phyloP scores from a whole-genome alignment of 2,797 vertebrate genomes.

The Coilia nasus region DNA sequence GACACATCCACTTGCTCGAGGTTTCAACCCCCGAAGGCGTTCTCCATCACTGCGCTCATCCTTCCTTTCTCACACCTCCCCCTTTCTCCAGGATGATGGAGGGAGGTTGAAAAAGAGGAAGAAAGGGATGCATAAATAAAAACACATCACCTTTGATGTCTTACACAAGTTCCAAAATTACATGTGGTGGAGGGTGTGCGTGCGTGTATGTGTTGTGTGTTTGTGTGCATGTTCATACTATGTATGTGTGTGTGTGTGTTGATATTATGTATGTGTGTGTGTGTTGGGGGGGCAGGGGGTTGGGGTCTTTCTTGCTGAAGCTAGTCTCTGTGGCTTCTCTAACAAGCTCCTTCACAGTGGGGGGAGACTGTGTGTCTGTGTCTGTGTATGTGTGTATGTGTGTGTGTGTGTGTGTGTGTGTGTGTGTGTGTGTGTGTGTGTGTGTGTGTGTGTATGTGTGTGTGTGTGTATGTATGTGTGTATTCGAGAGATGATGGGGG shows the following conservation, averaged over 20 bases:
- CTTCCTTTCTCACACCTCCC: neutral
- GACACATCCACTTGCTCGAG: neutral
- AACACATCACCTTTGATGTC: slow-evolving; percentile 44
- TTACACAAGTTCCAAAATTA: slow-evolving; percentile 49
- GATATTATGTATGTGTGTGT: too few relatives aligned
- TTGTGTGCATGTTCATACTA: too few relatives aligned
- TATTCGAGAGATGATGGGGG: too few relatives aligned
- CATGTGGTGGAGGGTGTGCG: slow-evolving; percentile 38
- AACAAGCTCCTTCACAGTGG: slow-evolving; percentile 51
- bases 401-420: neutral
- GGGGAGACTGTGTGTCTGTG: neutral
- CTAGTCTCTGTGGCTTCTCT: slow-evolving; percentile 43
- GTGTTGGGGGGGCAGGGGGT: neutral
- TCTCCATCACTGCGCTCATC: neutral
- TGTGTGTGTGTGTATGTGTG: neutral
- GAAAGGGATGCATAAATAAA: slow-evolving; percentile 21
- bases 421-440: neutral
- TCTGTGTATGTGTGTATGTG: neutral
- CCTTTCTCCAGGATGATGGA: neutral
- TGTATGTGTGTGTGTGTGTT: too few relatives aligned
- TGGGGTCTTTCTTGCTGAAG: slow-evolving; percentile 45
- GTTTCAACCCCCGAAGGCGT: neutral
- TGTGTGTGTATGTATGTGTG: too few relatives aligned
- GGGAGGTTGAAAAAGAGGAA: neutral
- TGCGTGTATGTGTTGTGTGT: too few relatives aligned